phyloP scores from a whole-genome alignment of 2,797 vertebrate species.

The Cossypha polioptera region DNA sequence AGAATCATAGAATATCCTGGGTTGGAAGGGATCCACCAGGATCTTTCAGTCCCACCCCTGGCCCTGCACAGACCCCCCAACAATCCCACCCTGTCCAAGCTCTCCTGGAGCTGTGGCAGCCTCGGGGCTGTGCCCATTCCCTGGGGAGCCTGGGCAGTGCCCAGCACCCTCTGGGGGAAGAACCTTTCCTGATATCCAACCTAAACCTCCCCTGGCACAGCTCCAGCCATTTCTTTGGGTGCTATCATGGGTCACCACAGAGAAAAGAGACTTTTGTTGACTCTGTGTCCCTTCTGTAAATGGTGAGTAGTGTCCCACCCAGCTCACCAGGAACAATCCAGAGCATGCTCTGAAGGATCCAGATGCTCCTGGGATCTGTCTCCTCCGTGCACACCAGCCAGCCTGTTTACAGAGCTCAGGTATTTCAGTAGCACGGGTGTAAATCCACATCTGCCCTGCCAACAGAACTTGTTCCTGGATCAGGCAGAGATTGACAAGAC shows the following conservation, averaged over 20 bases:
- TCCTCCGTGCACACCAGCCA: neutral
- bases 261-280: neutral
- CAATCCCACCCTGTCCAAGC: neutral
- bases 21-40: neutral
- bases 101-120: neutral
- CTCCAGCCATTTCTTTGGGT: neutral
- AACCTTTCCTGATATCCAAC: rapidly evolving
- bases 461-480: neutral
- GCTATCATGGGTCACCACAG: rapidly evolving
- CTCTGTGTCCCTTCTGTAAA: neutral
- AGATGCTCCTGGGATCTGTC: neutral
- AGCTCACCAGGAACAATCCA: neutral
- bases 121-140: rapidly evolving
- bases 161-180: neutral
- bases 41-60: rapidly evolving
- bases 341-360: neutral
- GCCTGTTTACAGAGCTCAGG: neutral
- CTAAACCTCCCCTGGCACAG: neutral
- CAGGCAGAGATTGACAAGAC: conserved; percentile 8
- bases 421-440: neutral
- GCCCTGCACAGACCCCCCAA: neutral
- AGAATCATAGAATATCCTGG: neutral
- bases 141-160: neutral
- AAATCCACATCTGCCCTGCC: neutral
- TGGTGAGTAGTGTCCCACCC: neutral